A percentile compares a stretch with the other conserved stretches of the same genome.
Conservation (phyloP, 2,113 vertebrate species). For the Pycnonotus jocosus region DNA sequence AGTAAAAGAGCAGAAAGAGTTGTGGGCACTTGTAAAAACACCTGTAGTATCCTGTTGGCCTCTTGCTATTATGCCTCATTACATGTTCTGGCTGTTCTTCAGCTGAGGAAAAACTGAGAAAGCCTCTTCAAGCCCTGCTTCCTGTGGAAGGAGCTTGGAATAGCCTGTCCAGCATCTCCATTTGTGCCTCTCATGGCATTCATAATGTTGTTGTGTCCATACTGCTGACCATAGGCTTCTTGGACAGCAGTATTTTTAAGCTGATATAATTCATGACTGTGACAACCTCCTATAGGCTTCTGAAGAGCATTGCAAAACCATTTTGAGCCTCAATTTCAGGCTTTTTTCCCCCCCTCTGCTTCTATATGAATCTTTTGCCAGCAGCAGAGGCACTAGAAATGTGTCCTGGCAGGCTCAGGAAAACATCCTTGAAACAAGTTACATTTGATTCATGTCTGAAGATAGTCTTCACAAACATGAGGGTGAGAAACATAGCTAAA, state of each 20-base stretch:
- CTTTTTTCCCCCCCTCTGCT: fast-evolving
- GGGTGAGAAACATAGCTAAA: conserved; percentile 53
- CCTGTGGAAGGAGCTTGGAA: neutral
- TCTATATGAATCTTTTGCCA: neutral
- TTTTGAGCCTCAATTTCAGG: neutral
- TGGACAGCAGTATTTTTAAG: neutral
- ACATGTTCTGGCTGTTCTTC: neutral
- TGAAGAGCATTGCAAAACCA: neutral
- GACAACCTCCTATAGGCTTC: neutral
- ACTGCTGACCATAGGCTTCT: neutral
- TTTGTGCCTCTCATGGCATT: neutral
- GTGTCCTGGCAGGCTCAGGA: conserved; percentile 36
- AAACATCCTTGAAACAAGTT: conserved; percentile 51
- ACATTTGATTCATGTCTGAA: conserved; percentile 56
- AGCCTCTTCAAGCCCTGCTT: neutral
- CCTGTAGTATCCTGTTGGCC: neutral
- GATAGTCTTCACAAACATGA: conserved; percentile 41
- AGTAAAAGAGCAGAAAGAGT: neutral
- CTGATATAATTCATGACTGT: neutral
- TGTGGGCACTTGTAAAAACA: neutral
- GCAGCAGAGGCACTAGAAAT: conserved; percentile 27
- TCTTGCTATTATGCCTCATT: neutral
- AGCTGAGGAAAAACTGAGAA: neutral
- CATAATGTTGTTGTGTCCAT: neutral
- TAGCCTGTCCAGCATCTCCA: neutral